Evolutionary conservation across 1,140 invertebrate species (phyloP), one percentile per base, ranked within the genome.

Genomic region (Heliconius hermathena): DNA sequence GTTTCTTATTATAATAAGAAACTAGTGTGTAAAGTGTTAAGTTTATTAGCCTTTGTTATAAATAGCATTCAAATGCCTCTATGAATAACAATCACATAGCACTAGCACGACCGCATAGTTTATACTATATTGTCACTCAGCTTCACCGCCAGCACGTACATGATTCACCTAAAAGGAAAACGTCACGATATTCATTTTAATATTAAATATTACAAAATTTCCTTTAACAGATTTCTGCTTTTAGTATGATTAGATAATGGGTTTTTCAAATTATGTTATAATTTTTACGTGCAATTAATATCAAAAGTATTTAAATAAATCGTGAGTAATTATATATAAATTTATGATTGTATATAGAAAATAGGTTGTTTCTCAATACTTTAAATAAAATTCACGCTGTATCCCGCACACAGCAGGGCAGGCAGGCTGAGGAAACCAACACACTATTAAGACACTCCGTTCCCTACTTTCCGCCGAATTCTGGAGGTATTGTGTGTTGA

Each of bases 21-120:
- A 57, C 54, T 57, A 22, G 3, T n/a, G 60, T 38, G 8, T 72
- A 71, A 36, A 36, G 20, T 38, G 33, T 22, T 18, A 52, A 33
- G 41, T 77, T 36, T 66, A 66, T 66, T 29, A 66, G 60, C 60
- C 60, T 66, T 66, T 66, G 60, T 66, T 66, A 66, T 66, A 22
- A 36, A 66, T 66, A 66, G 60, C 60, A 66, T 66, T 66, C 22
- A 29, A 66, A 22, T 66, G 60, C 9, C 13, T 16, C 4, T 66
- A 29, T 66, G 60, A 66, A 66, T 66, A 66, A 66, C 60, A 66
- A 66, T 66, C 60, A 66, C 26, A 66, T 29, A 66, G 60, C 60
- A 66, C 60, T 5, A 29, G 60, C 60, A 66, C 60, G 26, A 16
- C 22, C 9, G 26, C 60, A 66, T 29, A 66, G 57, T n/a, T 66